Base-by-base conservation (phyloP, 2,888 invertebrate genomes). In the Dioctria rufipes region DNA sequence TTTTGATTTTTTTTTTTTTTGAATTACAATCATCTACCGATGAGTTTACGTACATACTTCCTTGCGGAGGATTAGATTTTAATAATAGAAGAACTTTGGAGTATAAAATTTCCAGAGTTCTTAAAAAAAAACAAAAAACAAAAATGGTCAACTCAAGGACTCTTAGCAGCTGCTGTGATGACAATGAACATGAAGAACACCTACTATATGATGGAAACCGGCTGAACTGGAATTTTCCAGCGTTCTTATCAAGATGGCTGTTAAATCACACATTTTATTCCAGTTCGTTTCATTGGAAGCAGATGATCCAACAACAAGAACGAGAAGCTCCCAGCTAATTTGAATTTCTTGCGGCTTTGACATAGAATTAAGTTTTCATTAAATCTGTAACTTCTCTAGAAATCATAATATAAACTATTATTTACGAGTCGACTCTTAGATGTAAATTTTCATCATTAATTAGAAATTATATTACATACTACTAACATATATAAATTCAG, bases 231-330 rank as follows among this genome's bases (percentile, higher is more conserved):
- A 79, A 46, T 66, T 79, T 79, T 13, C 67, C 79, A 67, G 66
- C 79, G n/a, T 69, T 79, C 43, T 60, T 79, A 37, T 67, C 79
- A 69, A 79, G 79, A 79, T 79, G 79, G 79, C 67, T 79, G 46
- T 60, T 79, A 43, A 79, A 69, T 58, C 79, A 54, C 37, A 79
- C 66, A 46, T 79, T 79, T n/a, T 79, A 79, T 39, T 79, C 79
- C 40, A 79, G 67, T 60, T 79, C 79, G 42, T 79, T 79, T 43
- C 79, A 79, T 51, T 79, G 79, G 67, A 79, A 79, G 43, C 79
- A 79, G 13, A 11, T 69, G n/a, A 54, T 60, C n/a, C 60, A 40
- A 8, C 60, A 40, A 8, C 79, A 79, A 43, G 51, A 79, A 40
- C 25, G 66, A 66, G 78, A 66, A 5, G 78, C 37, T 13, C 51